Conservation (phyloP, 2,888 invertebrate genomes). For the Drosophila nigricruria region DNA sequence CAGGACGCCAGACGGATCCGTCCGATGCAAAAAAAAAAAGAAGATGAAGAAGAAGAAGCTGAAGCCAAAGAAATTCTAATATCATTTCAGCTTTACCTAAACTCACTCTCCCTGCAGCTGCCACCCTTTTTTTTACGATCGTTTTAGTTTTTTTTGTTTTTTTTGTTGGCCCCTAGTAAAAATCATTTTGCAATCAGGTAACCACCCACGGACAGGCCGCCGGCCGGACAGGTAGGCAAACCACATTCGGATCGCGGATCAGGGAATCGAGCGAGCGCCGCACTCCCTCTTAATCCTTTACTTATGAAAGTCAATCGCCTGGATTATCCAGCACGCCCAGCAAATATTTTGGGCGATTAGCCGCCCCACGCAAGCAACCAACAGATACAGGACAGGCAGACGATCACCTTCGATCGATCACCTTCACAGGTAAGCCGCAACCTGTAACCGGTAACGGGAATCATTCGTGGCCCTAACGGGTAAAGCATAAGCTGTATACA, state of each 20-base stretch:
- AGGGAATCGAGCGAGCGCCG: conserved; percentile 22
- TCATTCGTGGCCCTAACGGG: neutral
- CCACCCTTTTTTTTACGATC: conserved; percentile 52
- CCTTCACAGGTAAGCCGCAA: conserved; percentile 5
- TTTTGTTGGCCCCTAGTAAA: conserved; percentile 15
- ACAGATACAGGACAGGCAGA: conserved; percentile 29
- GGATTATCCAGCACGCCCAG: conserved; percentile 78
- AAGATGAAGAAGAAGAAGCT: neutral
- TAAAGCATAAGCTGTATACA: neutral
- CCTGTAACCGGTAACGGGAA: neutral
- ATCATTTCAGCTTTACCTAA: conserved; percentile 25
- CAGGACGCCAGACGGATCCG: conserved; percentile 20
- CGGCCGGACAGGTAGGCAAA: conserved; percentile 44
- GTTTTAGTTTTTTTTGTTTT: conserved; percentile 29
- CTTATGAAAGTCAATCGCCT: conserved; percentile 80
- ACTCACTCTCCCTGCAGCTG: conserved; percentile 26
- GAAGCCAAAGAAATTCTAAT: neutral
- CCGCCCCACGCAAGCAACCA: conserved; percentile 59
- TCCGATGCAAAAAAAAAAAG: neutral
- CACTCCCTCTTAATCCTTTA: conserved; percentile 62
- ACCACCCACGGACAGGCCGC: conserved; percentile 14
- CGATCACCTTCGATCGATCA: conserved; percentile 8
- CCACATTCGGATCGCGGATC: conserved; percentile 12
- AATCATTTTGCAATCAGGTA: conserved; percentile 27
- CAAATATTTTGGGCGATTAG: conserved; percentile 80